Conservation (phyloP, 2,888 invertebrate genomes). For the Meandrusa payeni region DNA sequence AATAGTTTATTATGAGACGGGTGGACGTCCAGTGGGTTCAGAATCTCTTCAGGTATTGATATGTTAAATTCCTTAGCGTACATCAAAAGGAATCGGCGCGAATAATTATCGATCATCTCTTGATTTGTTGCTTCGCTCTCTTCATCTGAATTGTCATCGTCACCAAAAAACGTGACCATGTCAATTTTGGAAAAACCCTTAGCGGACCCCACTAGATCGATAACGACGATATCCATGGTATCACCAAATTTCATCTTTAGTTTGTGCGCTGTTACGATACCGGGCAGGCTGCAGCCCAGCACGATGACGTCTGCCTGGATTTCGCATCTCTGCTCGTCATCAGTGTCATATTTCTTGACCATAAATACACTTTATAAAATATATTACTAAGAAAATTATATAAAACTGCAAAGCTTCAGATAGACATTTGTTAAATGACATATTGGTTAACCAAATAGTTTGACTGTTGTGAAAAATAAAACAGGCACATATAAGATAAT, state of each 20-base stretch:
- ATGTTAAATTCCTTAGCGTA: conserved; percentile 56
- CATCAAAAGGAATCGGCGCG: conserved; percentile 48
- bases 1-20: conserved; percentile 53
- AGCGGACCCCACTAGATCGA: conserved; percentile 45
- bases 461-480: conserved; percentile 5
- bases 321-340: background rate
- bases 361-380: conserved; percentile 13
- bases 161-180: conserved; percentile 54
- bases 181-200: conserved; percentile 41
- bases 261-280: conserved; percentile 68
- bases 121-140: conserved; percentile 32
- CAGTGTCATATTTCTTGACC: conserved; percentile 20
- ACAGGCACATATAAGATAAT: too few relatives aligned
- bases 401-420: conserved; percentile 2
- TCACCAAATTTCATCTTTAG: conserved; percentile 63
- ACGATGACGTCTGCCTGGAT: conserved; percentile 63
- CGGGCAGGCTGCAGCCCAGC: conserved; percentile 67
- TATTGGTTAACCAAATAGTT: background rate
- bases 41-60: conserved; percentile 51
- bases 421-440: conserved; percentile 13
- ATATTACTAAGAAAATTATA: background rate
- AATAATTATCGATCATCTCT: conserved; percentile 43
- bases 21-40: conserved; percentile 40
- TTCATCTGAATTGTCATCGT: conserved; percentile 26
- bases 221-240: conserved; percentile 62